Evolutionary conservation across 2,113 vertebrate genomes (phyloP).

Genomic region (Paramisgurnus dabryanus): DNA sequence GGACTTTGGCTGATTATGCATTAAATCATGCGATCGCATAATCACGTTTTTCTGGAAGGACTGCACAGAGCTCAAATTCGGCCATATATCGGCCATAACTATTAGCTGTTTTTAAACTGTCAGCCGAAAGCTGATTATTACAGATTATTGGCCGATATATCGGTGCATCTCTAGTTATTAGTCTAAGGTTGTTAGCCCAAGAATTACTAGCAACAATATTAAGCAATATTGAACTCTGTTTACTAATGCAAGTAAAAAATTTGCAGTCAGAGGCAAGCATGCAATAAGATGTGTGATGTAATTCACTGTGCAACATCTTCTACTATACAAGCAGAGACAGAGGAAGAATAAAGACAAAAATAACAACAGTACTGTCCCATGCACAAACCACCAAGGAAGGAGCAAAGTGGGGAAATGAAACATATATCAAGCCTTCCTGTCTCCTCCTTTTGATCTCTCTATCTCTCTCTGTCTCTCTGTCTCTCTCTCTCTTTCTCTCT

Average conservation of each 20-base stretch:
- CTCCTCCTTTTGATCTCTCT: conserved; percentile 16
- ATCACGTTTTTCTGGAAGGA: no score
- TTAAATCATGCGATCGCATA: no score
- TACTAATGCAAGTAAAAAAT: conserved; percentile 51
- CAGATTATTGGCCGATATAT: no score
- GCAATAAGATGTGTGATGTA: conserved; percentile 57
- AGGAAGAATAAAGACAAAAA: conserved; percentile 16
- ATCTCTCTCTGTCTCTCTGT: conserved; percentile 10
- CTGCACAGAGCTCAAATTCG: no score
- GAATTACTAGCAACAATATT: conserved; percentile 20
- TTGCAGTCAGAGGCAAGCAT: conserved; percentile 48
- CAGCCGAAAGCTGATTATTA: no score
- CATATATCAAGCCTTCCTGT: conserved; percentile 36
- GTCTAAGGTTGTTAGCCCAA: conserved; percentile 34
- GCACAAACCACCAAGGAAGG: conserved; percentile 47
- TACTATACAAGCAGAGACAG: conserved; percentile 42
- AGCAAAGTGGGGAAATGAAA: conserved; percentile 38
- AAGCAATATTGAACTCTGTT: conserved; percentile 42
- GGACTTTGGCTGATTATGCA: no score
- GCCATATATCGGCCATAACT: no score
- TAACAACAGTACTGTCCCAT: conserved; percentile 2
- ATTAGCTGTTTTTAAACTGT: no score
- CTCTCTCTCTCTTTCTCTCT: neutral
- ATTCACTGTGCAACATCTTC: conserved; percentile 37
- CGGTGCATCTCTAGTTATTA: conserved; percentile 2